These are phyloP conservation scores for Syrista parreyssii DNA, from an alignment of 2,888 invertebrate genomes.

Conservation along the genomic window DNA sequence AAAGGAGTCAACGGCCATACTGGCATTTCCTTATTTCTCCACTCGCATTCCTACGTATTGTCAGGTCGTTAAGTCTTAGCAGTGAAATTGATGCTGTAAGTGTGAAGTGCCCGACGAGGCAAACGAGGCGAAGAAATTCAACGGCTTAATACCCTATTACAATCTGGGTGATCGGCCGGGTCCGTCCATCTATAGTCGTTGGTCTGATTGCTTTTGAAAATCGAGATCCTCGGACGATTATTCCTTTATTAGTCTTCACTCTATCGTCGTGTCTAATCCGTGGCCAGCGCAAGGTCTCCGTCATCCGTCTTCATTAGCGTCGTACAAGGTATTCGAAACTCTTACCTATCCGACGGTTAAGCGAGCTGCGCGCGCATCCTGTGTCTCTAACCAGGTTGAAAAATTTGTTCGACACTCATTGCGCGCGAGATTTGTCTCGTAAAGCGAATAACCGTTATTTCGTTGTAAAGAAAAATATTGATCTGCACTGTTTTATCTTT, in stretches of 20 bases:
- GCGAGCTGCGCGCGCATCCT: neutral
- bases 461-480: neutral
- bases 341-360: neutral
- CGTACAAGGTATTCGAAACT: neutral
- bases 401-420: neutral
- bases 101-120: neutral
- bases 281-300: neutral
- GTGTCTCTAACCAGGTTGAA: neutral
- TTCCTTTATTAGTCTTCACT: neutral
- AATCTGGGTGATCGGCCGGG: neutral
- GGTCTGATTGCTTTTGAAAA: neutral
- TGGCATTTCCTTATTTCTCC: slow-evolving; percentile 39
- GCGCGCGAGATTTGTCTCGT: neutral
- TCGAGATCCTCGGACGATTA: neutral
- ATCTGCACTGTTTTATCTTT: too few species aligned
- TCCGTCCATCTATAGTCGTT: neutral
- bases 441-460: neutral
- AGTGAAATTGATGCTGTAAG: neutral
- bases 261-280: neutral
- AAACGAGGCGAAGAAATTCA: neutral
- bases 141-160: neutral
- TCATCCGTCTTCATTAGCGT: neutral
- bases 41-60: slow-evolving; percentile 40
- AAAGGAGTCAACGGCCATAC: slow-evolving; percentile 36
- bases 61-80: slow-evolving; percentile 33